Base-by-base conservation (phyloP, 2,888 invertebrate species). In the Acheta domesticus region DNA sequence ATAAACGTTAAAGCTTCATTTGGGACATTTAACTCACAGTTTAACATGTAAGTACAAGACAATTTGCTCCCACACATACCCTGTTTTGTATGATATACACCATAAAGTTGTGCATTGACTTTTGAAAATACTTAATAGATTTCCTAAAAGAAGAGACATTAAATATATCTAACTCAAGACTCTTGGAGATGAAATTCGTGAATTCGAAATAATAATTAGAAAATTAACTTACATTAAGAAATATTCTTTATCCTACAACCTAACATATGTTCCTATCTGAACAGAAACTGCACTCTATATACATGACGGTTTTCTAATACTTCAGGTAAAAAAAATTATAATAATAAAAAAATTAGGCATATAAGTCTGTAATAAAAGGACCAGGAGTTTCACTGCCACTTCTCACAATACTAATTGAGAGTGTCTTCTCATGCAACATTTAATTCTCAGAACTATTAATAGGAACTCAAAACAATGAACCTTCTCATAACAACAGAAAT, bases 1-100 rank as follows among this genome's bases (percentile, higher is more conserved):
- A 75, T 20, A 75, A 75, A 75, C 21, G 8, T 75, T 75, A 75
- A 62, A 62, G 62, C 62, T 62, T n/a, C 16, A 62, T 5, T 19
- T 19, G 62, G 14, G 62, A 62, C 62, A 62, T 62, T 36, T 36
- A 19, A 73, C 73, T n/a, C 16, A 21, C 48, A 78, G 75, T 74
- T 48, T 2, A 62, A 78, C 48, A 78, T 20, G 74, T 75, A 75
- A 75, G 75, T 75, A 75, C 75, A 48, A 78, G 21, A 75, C 21
- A 75, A n/a, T 75, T 75, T 75, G 75, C 23, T 75, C 75, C 75
- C 75, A 75, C 23, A 23, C 75, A 21, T 75, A 75, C 75, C 75
- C 75, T 75, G 75, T 75, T 75, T 78, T 75, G 62, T 62, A 19
- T 62, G 62, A 62, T 19, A 62, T 62, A 62, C 62, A n/a, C n/a